Base-by-base conservation (phyloP, 2,797 vertebrate genomes). In the Sciurus carolinensis region DNA sequence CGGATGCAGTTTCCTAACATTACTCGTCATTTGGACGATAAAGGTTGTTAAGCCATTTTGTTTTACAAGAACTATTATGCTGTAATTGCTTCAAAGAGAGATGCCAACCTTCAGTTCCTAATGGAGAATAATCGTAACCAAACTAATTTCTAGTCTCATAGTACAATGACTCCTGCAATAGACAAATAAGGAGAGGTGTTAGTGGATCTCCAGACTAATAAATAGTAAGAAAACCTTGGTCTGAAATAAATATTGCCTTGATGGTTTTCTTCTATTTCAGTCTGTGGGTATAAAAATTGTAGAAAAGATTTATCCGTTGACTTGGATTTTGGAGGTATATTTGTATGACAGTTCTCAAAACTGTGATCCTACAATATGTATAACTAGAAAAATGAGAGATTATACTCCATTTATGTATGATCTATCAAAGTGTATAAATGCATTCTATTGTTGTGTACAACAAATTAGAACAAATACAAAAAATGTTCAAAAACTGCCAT, bases 261-360 rank as follows among this genome's bases (percentile, higher is more conserved):
- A 36, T 76, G n/a, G 4, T 93, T 93, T 84, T 93, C 39, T 73
- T 87, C 22, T 77, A 20, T 76, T 83, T 64, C 67, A 69, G 39
- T 5, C 24, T 76, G 39, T 59, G 64, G 66, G 22, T 33, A 87
- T 80, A 80, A n/a, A 90, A 87, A 64, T 36, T 13, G 14, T 72
- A 54, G 39, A 24, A 94, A 47, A 39, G 59, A 94, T 80, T 18
- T 42, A 79, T 36, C 12, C 8, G 33, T 1, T 69, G n/a, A 85
- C 75, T 9, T 83, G 33, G 28, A 75, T 50, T 80, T 80, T 54
- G n/a, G n/a, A 14, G 59, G 8, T 75, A 24, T 73, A 73, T 54
- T n/a, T n/a, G 79, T 80, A 1, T 42, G 22, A 90, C 92, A 67
- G 4, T 15, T 73, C 4, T 79, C 13, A 52, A 64, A 59, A 59